Evolutionary conservation across 2,888 invertebrate genomes (phyloP), one percentile per base, ranked within the genome.

Genomic region (Chrysolina haemoptera): DNA sequence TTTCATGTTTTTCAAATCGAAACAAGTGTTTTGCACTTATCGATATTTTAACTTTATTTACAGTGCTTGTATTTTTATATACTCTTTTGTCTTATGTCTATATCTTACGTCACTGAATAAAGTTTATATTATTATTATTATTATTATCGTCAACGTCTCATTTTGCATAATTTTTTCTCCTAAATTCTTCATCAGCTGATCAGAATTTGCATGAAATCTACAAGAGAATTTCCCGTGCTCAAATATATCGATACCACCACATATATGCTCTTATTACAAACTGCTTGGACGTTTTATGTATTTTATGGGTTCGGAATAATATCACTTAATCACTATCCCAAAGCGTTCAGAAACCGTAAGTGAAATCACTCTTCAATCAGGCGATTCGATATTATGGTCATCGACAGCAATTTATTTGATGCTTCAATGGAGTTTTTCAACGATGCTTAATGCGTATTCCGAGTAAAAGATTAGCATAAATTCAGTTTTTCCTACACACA

Each of bases 341-440:
- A 55, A 67, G 66, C 70, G 55, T 67, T 43, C 35, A 59, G 20
- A 16, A 53, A 41, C 14, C 63, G 53, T 43, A 70, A 68, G 35
- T 68, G 67, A 68, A 74, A 70, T 70, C 67, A 67, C 22, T 74
- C 70, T 70, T 73, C 70, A 70, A 73, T 70, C 73, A 53, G 65
- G 48, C 64, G n/a, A 48, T 62, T 46, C 62, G 40, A 66, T 20
- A 73, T 73, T 70, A 74, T 63, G 66, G 70, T 68, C 27, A 70
- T 74, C 70, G 70, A 11, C 46, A 55, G 43, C 68, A 74, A 70
- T 70, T 70, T 74, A 66, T 74, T 53, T 66, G 66, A 70, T 66
- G 66, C 62, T 55, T 70, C 67, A 41, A 41, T 27, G 62, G 64
- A 40, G 66, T 46, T 68, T 63, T 62, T 63, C 41, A 18, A 40